Evolutionary conservation across 2,888 invertebrate genomes (phyloP), one percentile per base, ranked within the genome.

Genomic region (Ditylenchus weischeri): DNA sequence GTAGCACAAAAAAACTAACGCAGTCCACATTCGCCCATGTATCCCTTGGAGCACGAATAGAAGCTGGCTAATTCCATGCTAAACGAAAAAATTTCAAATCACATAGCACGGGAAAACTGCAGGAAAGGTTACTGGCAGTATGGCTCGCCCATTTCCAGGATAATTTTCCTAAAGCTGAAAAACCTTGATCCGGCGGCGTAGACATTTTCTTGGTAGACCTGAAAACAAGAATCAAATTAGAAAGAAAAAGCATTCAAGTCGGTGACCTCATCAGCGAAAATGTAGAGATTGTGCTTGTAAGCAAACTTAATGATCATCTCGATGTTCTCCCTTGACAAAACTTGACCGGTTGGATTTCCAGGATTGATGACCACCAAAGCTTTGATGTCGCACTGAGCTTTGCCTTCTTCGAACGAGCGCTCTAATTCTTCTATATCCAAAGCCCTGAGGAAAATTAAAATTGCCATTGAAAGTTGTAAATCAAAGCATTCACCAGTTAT

Each of bases 361-460:
- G 98, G 98, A 87, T 98, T 98, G 82, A 98, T 98, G 69, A 98
- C 88, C 49, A 92, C 93, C 65, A 98, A 85, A 0, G 90, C 93
- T 58, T 93, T 88, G 0, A 93, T 92, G 70, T 87, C 86, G 83
- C 88, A 88, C 47, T 84, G 19, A 21, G 75, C 77, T 70, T 86
- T 86, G 0, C 89, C 88, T 76, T 90, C 91, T 0, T 84, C 83
- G 50, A 89, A 84, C 0, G 93, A 83, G 54, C 93, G 87, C 84
- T 92, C 88, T 74, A 98, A 85, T 85, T 96, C 43, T 35, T 48
- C 84, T 38, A 66, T 49, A 77, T 90, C 89, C 69, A 98, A 85
- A 0, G 88, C 89, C 98, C 43, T 43, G n/a, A n/a, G n/a, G n/a
- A 29, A 29, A 29, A 43, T 43, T 43, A 13, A 6, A 2, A 43